These are phyloP conservation scores for Actinostola sp. DNA, from an alignment of 92 coral and sea anemone genomes.

Conservation along the genomic window DNA sequence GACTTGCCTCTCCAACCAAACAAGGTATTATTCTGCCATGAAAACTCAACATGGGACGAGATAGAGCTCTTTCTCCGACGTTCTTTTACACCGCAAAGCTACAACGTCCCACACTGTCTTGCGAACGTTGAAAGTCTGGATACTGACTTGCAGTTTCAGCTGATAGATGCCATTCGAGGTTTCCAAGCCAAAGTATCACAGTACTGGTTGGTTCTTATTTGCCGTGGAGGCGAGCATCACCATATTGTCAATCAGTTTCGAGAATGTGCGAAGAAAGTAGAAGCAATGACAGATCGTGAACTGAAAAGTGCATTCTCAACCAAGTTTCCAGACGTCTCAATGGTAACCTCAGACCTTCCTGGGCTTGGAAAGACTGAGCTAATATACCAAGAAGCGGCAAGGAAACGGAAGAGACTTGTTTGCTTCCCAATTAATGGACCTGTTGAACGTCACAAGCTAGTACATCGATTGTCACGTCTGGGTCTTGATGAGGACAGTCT, in stretches of 20 bases:
- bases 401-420: constrained; percentile 54
- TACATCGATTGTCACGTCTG: constrained; percentile 53
- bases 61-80: constrained; percentile 63
- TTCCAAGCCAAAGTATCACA: constrained; percentile 20
- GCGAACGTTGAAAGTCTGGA: constrained; percentile 76
- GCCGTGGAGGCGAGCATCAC: constrained; percentile 79
- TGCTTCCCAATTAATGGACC: constrained; percentile 83
- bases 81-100: constrained; percentile 30
- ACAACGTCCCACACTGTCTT: constrained; percentile 49
- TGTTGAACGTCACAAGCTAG: constrained; percentile 68
- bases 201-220: constrained; percentile 63
- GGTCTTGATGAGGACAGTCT: constrained; percentile 52
- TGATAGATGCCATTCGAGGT: constrained; percentile 57
- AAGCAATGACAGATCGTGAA: constrained; percentile 62
- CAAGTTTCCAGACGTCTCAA: constrained; percentile 56
- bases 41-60: constrained; percentile 71
- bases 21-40: constrained; percentile 60
- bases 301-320: constrained; percentile 31
- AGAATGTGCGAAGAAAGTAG: constrained; percentile 36
- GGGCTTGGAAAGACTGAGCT: constrained; percentile 87
- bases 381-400: constrained; percentile 49
- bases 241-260: constrained; percentile 74
- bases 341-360: constrained; percentile 79
- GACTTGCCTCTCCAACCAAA: constrained; percentile 42
- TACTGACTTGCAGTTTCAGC: constrained; percentile 67